Evolutionary conservation across 1,140 invertebrate genomes (phyloP).

Genomic region (Drosophila obscura): DNA sequence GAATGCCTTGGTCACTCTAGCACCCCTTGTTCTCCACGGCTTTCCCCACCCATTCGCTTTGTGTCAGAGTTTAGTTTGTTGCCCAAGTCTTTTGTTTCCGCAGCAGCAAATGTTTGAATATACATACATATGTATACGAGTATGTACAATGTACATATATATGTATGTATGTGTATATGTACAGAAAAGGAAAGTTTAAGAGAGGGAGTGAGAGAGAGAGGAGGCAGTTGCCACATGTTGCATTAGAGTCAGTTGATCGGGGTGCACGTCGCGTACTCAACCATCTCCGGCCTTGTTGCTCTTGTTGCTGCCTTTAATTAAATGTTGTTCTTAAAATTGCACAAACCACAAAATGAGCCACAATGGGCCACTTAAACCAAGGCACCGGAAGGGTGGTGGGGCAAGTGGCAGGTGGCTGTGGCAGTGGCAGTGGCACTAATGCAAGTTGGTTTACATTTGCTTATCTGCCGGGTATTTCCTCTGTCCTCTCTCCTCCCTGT

Average conservation of each 20-base stretch:
- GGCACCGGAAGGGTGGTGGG: slow-evolving; percentile 1
- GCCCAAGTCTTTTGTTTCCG: slow-evolving; percentile 67
- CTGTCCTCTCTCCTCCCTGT: no score
- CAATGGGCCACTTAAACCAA: slow-evolving; percentile 69
- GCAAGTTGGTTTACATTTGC: slow-evolving; percentile 59
- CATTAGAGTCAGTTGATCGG: slow-evolving; percentile 51
- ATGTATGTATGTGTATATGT: no score
- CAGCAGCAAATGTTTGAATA: slow-evolving; percentile 1
- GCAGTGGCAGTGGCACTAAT: no score
- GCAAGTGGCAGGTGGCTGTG: slow-evolving; percentile 9
- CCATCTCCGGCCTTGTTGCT: not conserved
- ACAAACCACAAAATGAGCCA: slow-evolving; percentile 75
- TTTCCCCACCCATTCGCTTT: not conserved
- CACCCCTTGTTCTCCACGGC: not conserved
- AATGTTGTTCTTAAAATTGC: slow-evolving; percentile 78
- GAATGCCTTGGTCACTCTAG: not conserved
- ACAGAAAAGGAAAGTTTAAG: not conserved
- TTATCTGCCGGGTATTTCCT: slow-evolving; percentile 33
- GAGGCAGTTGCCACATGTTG: slow-evolving; percentile 32
- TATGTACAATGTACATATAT: no score
- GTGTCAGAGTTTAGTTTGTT: slow-evolving; percentile 56
- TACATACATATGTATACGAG: no score
- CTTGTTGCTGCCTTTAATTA: slow-evolving; percentile 60
- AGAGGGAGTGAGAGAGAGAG: not conserved
- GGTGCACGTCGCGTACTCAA: slow-evolving; percentile 62